Base-by-base conservation (phyloP, 1,140 invertebrate species). In the Drosophila virilis region DNA sequence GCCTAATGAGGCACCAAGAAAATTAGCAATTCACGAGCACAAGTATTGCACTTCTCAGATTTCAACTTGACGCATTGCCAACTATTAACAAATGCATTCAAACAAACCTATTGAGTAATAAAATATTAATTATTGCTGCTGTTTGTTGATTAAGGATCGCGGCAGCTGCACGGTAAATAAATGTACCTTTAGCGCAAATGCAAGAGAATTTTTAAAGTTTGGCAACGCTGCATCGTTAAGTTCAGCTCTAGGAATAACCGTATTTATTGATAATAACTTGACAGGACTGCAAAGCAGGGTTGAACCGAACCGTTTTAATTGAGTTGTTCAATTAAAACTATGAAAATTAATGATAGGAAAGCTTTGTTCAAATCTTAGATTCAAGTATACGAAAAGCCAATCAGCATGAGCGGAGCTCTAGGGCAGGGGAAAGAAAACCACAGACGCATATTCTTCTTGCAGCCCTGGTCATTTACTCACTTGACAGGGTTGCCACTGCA, bases 1-100 rank as follows among this genome's bases (percentile, higher is more conserved):
- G 58, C 57, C 57, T 69, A 69, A 69, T 69, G 66, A 69, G 66
- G 37, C 66, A 68, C 13, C 22, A 68, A 48, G 45, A 37, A 66
- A 48, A 58, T 58, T 50, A 58, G 37, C 45, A 59, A 59, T 50
- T 68, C 59, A 55, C 62, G 40, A 37, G 42, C 12, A 28, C 32
- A 28, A 40, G 10, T 62, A 28, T 22, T 17, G 33, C 60, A 6
- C 37, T 62, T 54, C 15, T 15, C 13, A 48, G 61, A 54, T 65
- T 50, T 28, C 61, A 28, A 37, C 33, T 37, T 66, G 51, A 66
- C 51, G 57, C 35, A 42, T 66, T 13, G 62, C 51, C 42, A 22
- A n/a, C 4, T 15, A 46, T 46, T 22, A 46, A 46, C 15, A 46
- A 15, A 17, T 3, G 17, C 15, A 45, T 15, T n/a, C n/a, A 45